Percentiles rank a stretch among this genome's conserved stretches.
phyloP scores from a whole-genome alignment of 2,113 vertebrate species.

The Pterocles gutturalis region DNA sequence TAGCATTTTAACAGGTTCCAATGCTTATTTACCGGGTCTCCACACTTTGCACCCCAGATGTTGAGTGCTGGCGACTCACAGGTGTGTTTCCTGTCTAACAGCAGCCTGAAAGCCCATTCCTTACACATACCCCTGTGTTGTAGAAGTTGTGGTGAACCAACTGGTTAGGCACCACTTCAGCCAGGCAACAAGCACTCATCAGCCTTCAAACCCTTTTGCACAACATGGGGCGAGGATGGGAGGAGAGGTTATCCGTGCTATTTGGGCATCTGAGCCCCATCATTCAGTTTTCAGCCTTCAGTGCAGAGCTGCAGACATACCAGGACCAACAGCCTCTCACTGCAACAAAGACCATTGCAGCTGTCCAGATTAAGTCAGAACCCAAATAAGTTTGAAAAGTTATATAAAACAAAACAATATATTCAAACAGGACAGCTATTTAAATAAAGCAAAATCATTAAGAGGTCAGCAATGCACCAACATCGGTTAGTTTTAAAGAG shows the following conservation, averaged over 20 bases:
- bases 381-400: background rate
- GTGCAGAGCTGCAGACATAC: background rate
- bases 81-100: background rate
- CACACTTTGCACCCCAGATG: background rate
- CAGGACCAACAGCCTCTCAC: fast-evolving
- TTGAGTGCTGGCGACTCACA: background rate
- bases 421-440: background rate
- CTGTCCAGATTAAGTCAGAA: background rate
- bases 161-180: background rate
- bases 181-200: background rate
- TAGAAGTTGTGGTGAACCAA: background rate
- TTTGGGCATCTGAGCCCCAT: background rate
- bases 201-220: background rate
- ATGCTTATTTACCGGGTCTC: background rate
- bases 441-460: background rate
- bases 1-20: slow-evolving; percentile 4
- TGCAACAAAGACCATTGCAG: background rate
- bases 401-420: fast-evolving
- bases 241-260: fast-evolving
- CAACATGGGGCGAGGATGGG: too few species aligned
- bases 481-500: background rate
- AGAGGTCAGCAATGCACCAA: background rate
- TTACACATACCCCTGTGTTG: background rate
- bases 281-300: background rate
- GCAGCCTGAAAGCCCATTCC: background rate